A percentile compares a stretch with the other conserved stretches of the same genome.
Conservation (phyloP, 2,888 invertebrate species). For the Synergus itoensis region DNA sequence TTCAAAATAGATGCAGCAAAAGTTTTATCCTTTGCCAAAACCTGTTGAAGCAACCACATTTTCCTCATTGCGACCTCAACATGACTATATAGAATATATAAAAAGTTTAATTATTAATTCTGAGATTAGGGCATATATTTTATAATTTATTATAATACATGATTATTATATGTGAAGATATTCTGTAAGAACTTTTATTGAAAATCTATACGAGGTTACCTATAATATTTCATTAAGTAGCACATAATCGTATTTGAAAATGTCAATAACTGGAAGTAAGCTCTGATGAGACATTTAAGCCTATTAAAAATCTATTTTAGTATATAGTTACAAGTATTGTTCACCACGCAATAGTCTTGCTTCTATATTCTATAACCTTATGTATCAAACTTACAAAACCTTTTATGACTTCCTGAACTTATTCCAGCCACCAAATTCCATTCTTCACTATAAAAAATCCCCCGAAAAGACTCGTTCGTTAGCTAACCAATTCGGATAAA, state of each 20-base stretch:
- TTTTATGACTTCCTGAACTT: background rate
- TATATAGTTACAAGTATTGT: background rate
- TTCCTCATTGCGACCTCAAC: background rate
- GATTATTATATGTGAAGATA: no score
- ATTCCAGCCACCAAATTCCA: background rate
- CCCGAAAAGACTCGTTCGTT: background rate
- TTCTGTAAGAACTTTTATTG: background rate
- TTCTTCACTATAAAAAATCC: background rate
- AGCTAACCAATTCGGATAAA: no score
- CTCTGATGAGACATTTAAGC: background rate
- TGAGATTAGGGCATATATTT: no score
- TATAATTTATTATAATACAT: no score
- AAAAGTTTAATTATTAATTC: no score
- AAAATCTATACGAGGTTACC: background rate
- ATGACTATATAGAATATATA: no score
- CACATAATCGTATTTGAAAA: background rate
- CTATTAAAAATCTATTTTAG: background rate
- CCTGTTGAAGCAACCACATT: background rate
- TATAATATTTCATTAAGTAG: background rate
- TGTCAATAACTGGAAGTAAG: constrained; percentile 3
- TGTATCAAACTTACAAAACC: background rate
- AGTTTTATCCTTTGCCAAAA: background rate
- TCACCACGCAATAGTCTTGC: background rate
- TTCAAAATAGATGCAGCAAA: background rate
- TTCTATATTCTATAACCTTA: background rate